Percentiles rank a stretch among this genome's conserved stretches.
phyloP scores from a whole-genome alignment of 2,888 invertebrate species.

The Eremobia ochroleuca region DNA sequence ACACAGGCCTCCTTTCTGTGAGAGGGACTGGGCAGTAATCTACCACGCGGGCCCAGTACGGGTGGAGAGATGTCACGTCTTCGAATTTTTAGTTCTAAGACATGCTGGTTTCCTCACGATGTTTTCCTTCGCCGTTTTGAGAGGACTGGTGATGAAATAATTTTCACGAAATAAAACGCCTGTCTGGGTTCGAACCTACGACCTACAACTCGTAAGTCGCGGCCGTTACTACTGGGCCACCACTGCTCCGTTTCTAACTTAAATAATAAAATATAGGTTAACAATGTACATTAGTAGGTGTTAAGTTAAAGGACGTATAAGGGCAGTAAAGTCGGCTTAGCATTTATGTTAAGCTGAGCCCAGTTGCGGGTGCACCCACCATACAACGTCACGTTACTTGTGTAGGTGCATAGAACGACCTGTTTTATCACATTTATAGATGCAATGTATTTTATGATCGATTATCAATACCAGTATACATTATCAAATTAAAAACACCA shows the following conservation, averaged over 20 bases:
- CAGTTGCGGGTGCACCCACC: constrained; percentile 9
- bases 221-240: too few species aligned
- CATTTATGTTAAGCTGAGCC: constrained; percentile 10
- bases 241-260: too few species aligned
- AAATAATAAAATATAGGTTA: constrained; percentile 7
- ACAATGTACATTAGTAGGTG: constrained; percentile 7
- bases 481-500: not conserved
- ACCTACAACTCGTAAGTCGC: too few species aligned
- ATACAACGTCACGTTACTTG: constrained; percentile 1
- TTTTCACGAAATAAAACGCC: too few species aligned
- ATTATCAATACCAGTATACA: not conserved
- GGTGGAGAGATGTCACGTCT: too few species aligned
- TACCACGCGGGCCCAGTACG: too few species aligned
- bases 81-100: not conserved
- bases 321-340: constrained; percentile 3
- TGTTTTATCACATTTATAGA: not conserved
- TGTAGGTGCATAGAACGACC: not conserved
- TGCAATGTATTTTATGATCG: not conserved
- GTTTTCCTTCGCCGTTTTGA: not conserved
- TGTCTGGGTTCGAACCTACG: too few species aligned
- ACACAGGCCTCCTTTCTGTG: too few species aligned
- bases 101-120: not conserved
- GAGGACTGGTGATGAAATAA: not conserved
- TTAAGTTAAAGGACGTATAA: constrained; percentile 12
- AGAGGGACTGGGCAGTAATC: too few species aligned